A percentile compares a stretch with the other conserved stretches of the same genome.
Conservation (phyloP, 2,797 vertebrate genomes). For the Phrynocephalus forsythii region DNA sequence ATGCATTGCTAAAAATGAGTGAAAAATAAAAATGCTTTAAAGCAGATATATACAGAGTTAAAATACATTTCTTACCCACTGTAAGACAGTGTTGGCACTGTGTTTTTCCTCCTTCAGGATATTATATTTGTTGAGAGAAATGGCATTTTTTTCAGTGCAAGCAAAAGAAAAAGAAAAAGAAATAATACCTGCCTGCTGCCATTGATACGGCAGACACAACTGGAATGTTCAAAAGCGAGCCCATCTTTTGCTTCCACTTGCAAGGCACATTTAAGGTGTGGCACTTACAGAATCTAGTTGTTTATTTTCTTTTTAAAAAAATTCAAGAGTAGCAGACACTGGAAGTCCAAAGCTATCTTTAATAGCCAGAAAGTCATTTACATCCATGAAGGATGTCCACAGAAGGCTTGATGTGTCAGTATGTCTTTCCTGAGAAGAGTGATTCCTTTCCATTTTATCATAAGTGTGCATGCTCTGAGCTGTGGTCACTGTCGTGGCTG, state of each 20-base stretch:
- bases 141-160: constrained; percentile 90
- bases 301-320: not conserved
- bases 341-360: constrained; percentile 66
- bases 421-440: constrained; percentile 86
- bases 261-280: constrained; percentile 72
- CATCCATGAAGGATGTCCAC: constrained; percentile 75
- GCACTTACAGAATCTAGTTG: constrained; percentile 76
- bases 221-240: constrained; percentile 89
- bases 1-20: constrained; percentile 82
- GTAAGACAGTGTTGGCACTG: constrained; percentile 78
- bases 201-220: constrained; percentile 76
- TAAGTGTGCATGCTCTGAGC: constrained; percentile 96
- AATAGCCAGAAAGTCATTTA: constrained; percentile 71
- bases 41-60: constrained; percentile 90
- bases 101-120: constrained; percentile 67
- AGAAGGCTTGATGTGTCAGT: constrained; percentile 76
- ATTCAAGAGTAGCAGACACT: constrained; percentile 66
- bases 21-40: constrained; percentile 84
- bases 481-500: constrained; percentile 97
- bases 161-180: constrained; percentile 79
- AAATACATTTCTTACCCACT: constrained; percentile 79
- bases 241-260: constrained; percentile 59
- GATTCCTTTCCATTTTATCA: constrained; percentile 81
- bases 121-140: constrained; percentile 79
- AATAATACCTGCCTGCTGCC: constrained; percentile 81